phyloP scores from a whole-genome alignment of 2,113 vertebrate genomes.

The Pluvianellus socialis region DNA sequence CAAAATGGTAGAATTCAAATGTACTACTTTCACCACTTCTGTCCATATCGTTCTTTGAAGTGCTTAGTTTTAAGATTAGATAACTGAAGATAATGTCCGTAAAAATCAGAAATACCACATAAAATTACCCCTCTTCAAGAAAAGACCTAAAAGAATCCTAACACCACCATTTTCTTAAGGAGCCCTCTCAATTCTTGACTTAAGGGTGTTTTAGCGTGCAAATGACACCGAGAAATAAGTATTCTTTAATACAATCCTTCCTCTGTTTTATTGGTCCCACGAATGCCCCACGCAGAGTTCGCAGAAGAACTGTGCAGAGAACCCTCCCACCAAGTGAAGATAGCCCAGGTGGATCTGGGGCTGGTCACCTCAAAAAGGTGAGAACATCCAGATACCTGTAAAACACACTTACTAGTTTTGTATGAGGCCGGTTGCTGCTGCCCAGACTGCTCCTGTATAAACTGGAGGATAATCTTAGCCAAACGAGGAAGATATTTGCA shows the following conservation, averaged over 20 bases:
- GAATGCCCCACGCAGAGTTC: not conserved
- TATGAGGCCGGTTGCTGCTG: not conserved
- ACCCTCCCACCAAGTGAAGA: not conserved
- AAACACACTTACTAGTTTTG: not conserved
- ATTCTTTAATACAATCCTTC: not conserved
- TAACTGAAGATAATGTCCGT: not conserved
- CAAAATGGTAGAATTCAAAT: not conserved
- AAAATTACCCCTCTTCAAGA: not conserved
- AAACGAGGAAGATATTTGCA: conserved; percentile 1
- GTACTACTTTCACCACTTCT: not conserved
- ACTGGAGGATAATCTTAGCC: not conserved
- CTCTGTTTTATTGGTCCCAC: not conserved
- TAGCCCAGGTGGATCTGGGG: not conserved
- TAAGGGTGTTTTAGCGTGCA: not conserved
- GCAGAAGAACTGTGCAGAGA: not conserved
- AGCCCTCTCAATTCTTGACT: not conserved
- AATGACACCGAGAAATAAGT: not conserved
- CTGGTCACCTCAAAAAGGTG: not conserved
- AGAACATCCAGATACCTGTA: not conserved
- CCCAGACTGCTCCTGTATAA: not conserved
- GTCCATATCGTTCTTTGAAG: not conserved
- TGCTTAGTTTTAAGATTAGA: not conserved
- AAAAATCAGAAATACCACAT: not conserved
- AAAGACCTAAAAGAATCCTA: not conserved
- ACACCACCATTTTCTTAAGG: not conserved